Conservation (phyloP, 2,113 vertebrate species). For the Cairina moschata region DNA sequence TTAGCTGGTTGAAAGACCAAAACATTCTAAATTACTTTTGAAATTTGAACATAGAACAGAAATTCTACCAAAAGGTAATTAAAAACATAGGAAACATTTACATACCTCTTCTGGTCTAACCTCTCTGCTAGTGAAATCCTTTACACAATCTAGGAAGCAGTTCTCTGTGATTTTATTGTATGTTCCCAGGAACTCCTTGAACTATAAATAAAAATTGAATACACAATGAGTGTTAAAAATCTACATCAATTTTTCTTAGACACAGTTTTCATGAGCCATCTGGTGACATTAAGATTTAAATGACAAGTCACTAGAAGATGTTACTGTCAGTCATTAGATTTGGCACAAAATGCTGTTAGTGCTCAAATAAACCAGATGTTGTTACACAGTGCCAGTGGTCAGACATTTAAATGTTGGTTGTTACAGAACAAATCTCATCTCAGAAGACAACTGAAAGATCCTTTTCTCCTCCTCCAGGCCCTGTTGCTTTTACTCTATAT, state of each 20-base stretch:
- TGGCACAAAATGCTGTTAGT: not conserved
- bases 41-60: not conserved
- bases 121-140: conserved; percentile 94
- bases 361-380: not conserved
- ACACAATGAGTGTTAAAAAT: not conserved
- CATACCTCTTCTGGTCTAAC: conserved; percentile 94
- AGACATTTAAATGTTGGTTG: not conserved
- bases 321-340: not conserved
- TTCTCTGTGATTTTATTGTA: conserved; percentile 98
- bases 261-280: not conserved
- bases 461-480: not conserved
- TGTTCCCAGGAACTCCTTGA: conserved; percentile 97
- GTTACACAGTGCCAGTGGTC: not conserved
- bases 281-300: not conserved
- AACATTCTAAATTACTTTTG: not conserved
- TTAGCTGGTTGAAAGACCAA: not conserved
- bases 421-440: not conserved
- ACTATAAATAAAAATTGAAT: conserved; percentile 78
- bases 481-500: not conserved
- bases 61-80: not conserved
- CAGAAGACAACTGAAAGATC: not conserved
- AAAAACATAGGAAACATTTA: not conserved
- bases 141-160: conserved; percentile 97
- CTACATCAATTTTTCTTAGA: not conserved
- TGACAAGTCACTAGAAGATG: not conserved